Percentiles rank a stretch among this genome's conserved stretches.
phyloP scores from a whole-genome alignment of 2,888 invertebrate species.

The Aleiodes leptofemur region DNA sequence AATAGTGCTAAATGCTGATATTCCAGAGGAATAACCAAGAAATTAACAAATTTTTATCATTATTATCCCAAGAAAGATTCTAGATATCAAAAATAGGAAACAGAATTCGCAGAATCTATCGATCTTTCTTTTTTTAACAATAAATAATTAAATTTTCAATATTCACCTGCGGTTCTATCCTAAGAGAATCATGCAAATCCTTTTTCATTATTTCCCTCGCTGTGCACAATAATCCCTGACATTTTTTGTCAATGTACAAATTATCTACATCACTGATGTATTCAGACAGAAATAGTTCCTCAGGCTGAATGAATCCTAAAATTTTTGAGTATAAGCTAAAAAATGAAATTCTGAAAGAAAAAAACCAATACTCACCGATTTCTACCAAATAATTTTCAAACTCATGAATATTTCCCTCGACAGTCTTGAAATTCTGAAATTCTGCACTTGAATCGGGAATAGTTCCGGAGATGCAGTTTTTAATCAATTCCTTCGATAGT shows the following conservation, averaged over 20 bases:
- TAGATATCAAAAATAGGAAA: too few relatives aligned
- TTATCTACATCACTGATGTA: constrained; percentile 86
- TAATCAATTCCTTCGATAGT: constrained; percentile 82
- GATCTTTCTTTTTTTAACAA: too few relatives aligned
- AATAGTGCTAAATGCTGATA: too few relatives aligned
- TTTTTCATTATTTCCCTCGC: constrained; percentile 86
- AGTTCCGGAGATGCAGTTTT: constrained; percentile 85
- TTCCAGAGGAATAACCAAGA: too few relatives aligned
- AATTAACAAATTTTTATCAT: too few relatives aligned
- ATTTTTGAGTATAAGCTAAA: constrained; percentile 29
- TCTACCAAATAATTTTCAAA: constrained; percentile 81
- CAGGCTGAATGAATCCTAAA: constrained; percentile 78
- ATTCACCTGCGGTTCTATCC: constrained; percentile 71
- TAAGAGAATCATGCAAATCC: constrained; percentile 85
- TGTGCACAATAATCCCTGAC: constrained; percentile 82
- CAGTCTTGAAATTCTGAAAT: constrained; percentile 80
- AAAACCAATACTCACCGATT: constrained; percentile 66
- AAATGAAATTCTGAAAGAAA: neutral
- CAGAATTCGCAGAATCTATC: too few relatives aligned
- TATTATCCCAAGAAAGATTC: too few relatives aligned
- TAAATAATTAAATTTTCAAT: neutral
- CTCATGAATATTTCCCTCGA: constrained; percentile 80
- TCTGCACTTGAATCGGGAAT: constrained; percentile 87
- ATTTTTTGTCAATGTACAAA: constrained; percentile 86
- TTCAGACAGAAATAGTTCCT: constrained; percentile 79